phyloP scores from a whole-genome alignment of 1,140 invertebrate genomes.

The Neodiprion virginianus region DNA sequence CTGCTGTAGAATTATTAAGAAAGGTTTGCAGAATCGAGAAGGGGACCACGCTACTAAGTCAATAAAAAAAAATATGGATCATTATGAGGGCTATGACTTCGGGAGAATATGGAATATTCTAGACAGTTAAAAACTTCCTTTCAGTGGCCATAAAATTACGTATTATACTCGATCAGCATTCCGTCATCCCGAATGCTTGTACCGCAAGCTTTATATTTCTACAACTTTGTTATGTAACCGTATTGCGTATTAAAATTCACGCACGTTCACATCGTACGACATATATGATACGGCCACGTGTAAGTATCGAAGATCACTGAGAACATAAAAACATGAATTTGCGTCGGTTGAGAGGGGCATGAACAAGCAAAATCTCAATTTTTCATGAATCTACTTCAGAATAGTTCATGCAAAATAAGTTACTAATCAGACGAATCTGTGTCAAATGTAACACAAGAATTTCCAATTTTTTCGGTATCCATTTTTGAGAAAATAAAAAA shows the following conservation, averaged over 20 bases:
- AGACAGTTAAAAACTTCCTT: conserved; percentile 46
- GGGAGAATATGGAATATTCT: conserved; percentile 37
- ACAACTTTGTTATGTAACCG: conserved; percentile 34
- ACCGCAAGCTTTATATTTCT: conserved; percentile 39
- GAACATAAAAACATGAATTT: too few species aligned
- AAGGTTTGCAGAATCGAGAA: not conserved
- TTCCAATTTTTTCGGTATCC: too few species aligned
- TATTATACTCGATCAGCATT: conserved; percentile 34
- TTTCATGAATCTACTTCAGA: too few species aligned
- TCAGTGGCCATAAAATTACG: conserved; percentile 43
- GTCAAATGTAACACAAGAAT: too few species aligned
- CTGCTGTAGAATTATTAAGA: not conserved
- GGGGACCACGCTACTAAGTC: not conserved
- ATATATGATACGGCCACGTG: too few species aligned
- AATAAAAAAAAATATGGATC: not conserved
- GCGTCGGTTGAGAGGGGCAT: too few species aligned
- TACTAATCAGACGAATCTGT: too few species aligned
- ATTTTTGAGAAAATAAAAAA: too few species aligned
- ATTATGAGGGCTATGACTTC: conserved; percentile 29
- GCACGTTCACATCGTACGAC: not conserved
- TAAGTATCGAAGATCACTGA: too few species aligned
- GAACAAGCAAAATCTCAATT: too few species aligned
- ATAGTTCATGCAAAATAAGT: too few species aligned
- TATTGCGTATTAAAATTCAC: conserved; percentile 14
- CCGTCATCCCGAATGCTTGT: conserved; percentile 39